Percentiles rank a stretch among this genome's conserved stretches.
phyloP scores from a whole-genome alignment of 2,113 vertebrate species.

The mouse (Mus musculus) region GRCm39 chr6:90479001-90479500 shows the following conservation, averaged over 20 bases:
- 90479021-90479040: neutral
- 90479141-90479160: neutral
- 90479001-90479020: neutral
- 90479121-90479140: neutral
- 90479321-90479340: neutral
- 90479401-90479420: too few species aligned
- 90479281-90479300: neutral
- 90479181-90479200: neutral
- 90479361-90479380: neutral
- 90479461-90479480: too few species aligned
- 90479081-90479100: neutral
- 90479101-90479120: neutral
- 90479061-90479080: rapidly evolving
- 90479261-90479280: neutral
- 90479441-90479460: neutral
- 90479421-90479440: neutral
- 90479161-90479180: neutral
- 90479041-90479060: too few species aligned
- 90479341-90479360: neutral
- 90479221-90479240: neutral
- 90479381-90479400: neutral
- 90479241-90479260: neutral
- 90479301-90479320: neutral
- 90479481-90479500: too few species aligned
- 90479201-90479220: neutral